Evolutionary conservation across 2,113 vertebrate genomes (phyloP), one percentile per base, ranked within the genome.

Genomic region (Silurus meridionalis): DNA sequence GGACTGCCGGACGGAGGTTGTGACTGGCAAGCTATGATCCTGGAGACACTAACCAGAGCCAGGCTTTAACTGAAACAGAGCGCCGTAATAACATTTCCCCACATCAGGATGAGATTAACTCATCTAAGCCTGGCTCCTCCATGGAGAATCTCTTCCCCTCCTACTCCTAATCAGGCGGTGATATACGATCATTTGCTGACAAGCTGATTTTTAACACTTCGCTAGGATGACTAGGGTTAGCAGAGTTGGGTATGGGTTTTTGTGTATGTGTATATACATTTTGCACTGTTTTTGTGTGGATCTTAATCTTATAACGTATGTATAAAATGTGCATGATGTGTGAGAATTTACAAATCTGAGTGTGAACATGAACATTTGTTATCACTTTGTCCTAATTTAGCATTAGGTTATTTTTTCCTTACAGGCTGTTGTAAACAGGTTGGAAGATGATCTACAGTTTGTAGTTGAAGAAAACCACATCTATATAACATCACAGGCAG

Each of bases 351-450:
- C 11, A 23, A 46, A 60, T 75, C 63, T 48, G 75, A 28, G 61
- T 37, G 60, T 72, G 64, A 78, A 55, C 67, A 10, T 74, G 28
- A 13, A 83, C 63, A 53, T 72, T 83, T 84, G 72, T 69, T 75
- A 60, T 61, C 67, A 83, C 90, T 92, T 91, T 91, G 90, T 87
- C 87, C 46, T 0, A 86, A 55, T 80, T 81, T 90, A 88, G 88
- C 87, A 90, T 90, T 71, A 83, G 90, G 92, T 90, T 84, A 88
- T 88, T 89, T 87, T 91, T 53, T 15, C 60, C 85, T 88, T 86
- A 67, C 90, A 81, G 87, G 88, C 85, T 90, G 91, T 92, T 83
- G 90, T 93, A 93, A 93, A 94, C 91, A 91, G 88, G 91, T 94
- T 92, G 91, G 91, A 55, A 82, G 67, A 74, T 82, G 57, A 57